A percentile compares a stretch with the other conserved stretches of the same genome.
Evolutionary conservation across 1,140 invertebrate species (phyloP).

Genomic region (Drosophila sechellia): DNA sequence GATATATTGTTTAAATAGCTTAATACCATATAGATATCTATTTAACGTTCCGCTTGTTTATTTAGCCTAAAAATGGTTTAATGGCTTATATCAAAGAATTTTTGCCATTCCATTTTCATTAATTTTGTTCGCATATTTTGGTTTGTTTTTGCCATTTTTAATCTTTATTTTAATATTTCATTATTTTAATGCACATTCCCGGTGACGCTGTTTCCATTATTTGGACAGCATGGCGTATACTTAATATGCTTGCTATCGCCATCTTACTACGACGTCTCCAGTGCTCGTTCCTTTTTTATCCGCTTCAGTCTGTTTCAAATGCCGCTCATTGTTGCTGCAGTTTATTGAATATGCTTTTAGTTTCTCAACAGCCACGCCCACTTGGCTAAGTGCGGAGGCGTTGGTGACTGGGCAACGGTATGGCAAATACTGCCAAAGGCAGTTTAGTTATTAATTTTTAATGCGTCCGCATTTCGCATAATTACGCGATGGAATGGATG

Average conservation of each 20-base stretch:
- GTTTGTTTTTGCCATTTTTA: conserved; percentile 4
- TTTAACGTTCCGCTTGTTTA: neutral
- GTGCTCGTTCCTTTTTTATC: neutral
- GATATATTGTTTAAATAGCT: neutral
- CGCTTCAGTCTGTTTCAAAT: conserved; percentile 21
- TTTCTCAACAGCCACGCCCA: conserved; percentile 46
- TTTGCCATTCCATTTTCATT: conserved; percentile 8
- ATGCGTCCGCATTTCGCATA: conserved; percentile 59
- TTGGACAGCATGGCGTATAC: conserved; percentile 48
- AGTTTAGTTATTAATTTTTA: conserved; percentile 64
- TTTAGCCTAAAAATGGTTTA: neutral
- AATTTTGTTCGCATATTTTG: neutral
- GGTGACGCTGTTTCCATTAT: conserved; percentile 35
- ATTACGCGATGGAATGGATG: conserved; percentile 33
- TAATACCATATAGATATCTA: neutral
- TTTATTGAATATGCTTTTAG: conserved; percentile 63
- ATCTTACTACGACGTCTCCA: conserved; percentile 2
- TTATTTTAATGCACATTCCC: conserved; percentile 58
- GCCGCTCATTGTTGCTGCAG: conserved; percentile 47
- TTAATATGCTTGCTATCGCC: conserved; percentile 49
- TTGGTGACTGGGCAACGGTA: conserved; percentile 21
- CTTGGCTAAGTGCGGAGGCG: conserved; percentile 22
- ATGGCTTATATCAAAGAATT: conserved; percentile 11
- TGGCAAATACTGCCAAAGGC: conserved; percentile 56
- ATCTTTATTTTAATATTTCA: conserved; percentile 51